A percentile compares a stretch with the other conserved stretches of the same genome.
Evolutionary conservation across 2,797 vertebrate genomes (phyloP).

Genomic region (Acrocephalus scirpaceus): DNA sequence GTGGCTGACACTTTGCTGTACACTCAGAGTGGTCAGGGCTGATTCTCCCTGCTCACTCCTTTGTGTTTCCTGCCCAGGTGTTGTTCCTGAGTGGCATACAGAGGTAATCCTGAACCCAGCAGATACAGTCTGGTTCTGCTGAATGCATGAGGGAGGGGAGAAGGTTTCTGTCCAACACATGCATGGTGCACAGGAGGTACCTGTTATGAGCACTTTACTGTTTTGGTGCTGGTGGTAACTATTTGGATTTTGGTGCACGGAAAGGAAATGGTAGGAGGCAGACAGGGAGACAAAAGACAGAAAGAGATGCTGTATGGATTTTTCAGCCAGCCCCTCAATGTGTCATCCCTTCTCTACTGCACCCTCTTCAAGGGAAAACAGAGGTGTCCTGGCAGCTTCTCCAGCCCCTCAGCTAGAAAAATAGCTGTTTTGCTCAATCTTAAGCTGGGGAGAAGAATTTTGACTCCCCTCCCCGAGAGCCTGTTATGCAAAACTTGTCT

Average conservation of each 20-base stretch:
- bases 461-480: neutral
- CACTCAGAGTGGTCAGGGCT: neutral
- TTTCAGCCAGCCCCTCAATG: neutral
- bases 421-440: neutral
- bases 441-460: neutral
- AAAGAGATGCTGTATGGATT: neutral
- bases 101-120: neutral
- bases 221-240: neutral
- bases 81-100: neutral
- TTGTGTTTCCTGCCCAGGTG: neutral
- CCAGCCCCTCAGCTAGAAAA: neutral
- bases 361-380: neutral
- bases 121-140: neutral
- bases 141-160: neutral
- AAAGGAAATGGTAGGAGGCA: neutral
- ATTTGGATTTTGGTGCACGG: neutral
- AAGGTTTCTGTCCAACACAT: neutral
- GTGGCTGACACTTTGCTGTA: neutral
- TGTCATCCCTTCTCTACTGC: neutral
- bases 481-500: slow-evolving; percentile 16
- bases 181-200: neutral
- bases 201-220: neutral
- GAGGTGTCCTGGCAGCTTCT: neutral
- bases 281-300: neutral
- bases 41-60: neutral